Conservation (phyloP, 2,113 vertebrate species). For the Ictalurus furcatus region DNA sequence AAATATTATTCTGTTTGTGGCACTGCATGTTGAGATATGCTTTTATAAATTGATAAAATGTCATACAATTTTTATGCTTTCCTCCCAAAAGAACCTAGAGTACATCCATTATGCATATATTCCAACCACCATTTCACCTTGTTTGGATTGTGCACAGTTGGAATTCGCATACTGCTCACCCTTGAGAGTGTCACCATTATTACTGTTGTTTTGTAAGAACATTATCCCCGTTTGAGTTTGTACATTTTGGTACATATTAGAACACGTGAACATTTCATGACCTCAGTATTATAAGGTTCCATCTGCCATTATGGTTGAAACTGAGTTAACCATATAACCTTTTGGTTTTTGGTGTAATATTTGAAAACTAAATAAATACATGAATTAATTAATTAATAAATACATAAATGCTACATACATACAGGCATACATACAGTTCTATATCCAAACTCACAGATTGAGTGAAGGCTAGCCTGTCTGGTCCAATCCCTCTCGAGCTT, state of each 20-base stretch:
- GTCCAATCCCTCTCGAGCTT: no score
- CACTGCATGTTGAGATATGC: constrained; percentile 61
- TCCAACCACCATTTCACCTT: constrained; percentile 49
- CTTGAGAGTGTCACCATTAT: constrained; percentile 27
- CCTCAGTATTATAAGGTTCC: neutral
- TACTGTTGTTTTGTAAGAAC: constrained; percentile 18
- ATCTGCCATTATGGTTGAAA: neutral
- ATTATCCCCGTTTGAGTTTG: constrained; percentile 6
- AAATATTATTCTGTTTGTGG: constrained; percentile 52
- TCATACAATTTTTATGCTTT: constrained; percentile 56
- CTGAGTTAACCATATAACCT: neutral
- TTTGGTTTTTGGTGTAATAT: neutral
- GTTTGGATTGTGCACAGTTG: constrained; percentile 49
- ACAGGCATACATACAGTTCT: no score
- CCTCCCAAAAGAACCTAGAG: constrained; percentile 54
- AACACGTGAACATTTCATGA: no score
- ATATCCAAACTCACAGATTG: neutral
- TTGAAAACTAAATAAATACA: neutral
- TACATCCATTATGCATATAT: constrained; percentile 65
- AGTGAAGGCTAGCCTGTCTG: no score
- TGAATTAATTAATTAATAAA: neutral
- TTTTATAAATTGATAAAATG: constrained; percentile 70
- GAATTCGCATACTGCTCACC: constrained; percentile 37
- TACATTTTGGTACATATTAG: constrained; percentile 7
- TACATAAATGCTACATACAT: no score